phyloP scores from a whole-genome alignment of 2,888 invertebrate species.

The Leptopterna dolabrata region DNA sequence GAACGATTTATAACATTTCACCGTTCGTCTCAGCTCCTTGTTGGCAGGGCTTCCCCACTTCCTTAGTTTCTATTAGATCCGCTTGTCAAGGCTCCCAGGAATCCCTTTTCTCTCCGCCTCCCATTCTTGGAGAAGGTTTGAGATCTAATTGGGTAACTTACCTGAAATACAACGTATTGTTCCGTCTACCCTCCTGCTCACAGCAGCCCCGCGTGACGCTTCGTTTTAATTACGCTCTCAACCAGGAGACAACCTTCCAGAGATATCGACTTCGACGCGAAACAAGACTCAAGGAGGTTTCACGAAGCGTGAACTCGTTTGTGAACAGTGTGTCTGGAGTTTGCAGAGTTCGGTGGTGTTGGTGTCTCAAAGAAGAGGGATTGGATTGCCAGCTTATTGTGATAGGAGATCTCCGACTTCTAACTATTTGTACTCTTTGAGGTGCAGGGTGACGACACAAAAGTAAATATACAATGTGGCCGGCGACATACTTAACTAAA shows the following conservation, averaged over 20 bases:
- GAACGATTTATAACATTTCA: not conserved
- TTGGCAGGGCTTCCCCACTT: not conserved
- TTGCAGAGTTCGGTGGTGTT: not conserved
- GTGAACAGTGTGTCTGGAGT: not conserved
- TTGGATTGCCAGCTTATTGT: too few species aligned
- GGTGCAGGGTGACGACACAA: too few species aligned
- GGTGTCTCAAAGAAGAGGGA: not conserved
- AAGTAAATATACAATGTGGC: too few species aligned
- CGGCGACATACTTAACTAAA: too few species aligned
- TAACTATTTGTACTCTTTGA: too few species aligned
- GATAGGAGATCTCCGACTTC: too few species aligned
- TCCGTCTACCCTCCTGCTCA: not conserved
- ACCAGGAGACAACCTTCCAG: not conserved
- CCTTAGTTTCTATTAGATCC: not conserved
- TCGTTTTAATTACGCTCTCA: constrained; percentile 38
- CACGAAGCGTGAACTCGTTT: not conserved
- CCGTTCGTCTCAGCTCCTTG: not conserved
- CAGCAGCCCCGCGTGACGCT: not conserved
- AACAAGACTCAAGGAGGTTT: not conserved
- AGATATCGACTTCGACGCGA: not conserved
- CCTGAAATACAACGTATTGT: constrained; percentile 38
- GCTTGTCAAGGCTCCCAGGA: not conserved
- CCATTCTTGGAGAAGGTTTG: not conserved
- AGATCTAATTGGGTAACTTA: constrained; percentile 45
- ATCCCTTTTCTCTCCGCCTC: not conserved